Conservation (phyloP, 2,797 vertebrate species). For the Hydrolagus colliei region DNA sequence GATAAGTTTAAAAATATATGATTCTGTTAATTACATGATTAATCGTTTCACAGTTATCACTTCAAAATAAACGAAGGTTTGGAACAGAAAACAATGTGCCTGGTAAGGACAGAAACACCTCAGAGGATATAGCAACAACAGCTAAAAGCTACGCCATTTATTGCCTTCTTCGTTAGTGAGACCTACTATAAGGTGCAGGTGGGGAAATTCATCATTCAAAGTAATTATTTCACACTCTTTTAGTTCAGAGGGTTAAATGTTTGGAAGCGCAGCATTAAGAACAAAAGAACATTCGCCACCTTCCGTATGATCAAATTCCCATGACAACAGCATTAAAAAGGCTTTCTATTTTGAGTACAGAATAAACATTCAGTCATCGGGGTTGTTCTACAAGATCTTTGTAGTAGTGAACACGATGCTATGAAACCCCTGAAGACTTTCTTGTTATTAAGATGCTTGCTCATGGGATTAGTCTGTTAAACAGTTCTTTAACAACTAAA, state of each 20-base stretch:
- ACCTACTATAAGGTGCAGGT: neutral
- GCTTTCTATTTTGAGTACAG: conserved; percentile 18
- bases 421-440: conserved; percentile 16
- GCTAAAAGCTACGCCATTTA: neutral
- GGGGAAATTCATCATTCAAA: neutral
- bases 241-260: neutral
- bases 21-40: neutral
- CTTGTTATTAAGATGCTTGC: neutral
- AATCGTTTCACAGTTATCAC: neutral
- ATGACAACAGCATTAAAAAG: conserved; percentile 1
- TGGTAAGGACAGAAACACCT: neutral
- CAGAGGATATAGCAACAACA: neutral
- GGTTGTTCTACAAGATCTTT: conserved; percentile 9
- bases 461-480: neutral
- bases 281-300: neutral
- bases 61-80: neutral
- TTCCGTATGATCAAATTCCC: neutral
- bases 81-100: neutral
- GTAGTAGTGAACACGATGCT: neutral
- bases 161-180: neutral
- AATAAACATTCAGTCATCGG: neutral
- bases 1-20: neutral
- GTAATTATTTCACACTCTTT: neutral
- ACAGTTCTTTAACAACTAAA: conserved; percentile 2
- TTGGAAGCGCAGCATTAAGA: neutral